A percentile compares a stretch with the other conserved stretches of the same genome.
Conservation (phyloP, 2,113 vertebrate species). For the Origma solitaria region DNA sequence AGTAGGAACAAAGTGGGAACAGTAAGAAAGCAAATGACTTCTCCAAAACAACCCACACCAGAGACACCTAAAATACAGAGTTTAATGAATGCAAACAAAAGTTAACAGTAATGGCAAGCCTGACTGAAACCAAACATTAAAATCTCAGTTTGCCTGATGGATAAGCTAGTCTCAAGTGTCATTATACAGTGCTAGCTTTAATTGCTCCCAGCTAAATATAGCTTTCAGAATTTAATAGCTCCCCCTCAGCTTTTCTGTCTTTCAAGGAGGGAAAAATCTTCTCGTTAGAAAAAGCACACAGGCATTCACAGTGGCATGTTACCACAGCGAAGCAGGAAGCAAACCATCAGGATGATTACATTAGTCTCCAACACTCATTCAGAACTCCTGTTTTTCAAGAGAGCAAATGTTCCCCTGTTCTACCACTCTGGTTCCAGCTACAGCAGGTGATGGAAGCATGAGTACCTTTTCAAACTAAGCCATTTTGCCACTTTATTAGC, state of each 20-base stretch:
- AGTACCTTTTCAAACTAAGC: neutral
- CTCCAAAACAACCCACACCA: neutral
- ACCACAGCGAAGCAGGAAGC: neutral
- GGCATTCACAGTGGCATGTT: neutral
- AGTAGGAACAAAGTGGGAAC: neutral
- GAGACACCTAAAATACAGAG: neutral
- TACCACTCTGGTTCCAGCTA: neutral
- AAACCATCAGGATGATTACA: neutral
- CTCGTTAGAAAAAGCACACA: neutral
- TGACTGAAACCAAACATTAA: neutral
- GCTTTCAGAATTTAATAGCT: conserved; percentile 5
- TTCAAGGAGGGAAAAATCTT: neutral
- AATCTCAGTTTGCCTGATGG: neutral
- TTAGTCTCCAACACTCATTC: neutral
- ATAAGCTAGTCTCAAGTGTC: neutral
- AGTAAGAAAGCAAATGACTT: neutral
- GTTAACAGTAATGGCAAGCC: neutral
- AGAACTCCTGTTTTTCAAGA: neutral
- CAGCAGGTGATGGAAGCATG: neutral
- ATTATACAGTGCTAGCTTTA: neutral
- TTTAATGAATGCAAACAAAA: neutral
- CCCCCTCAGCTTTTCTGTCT: neutral
- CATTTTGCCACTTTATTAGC: neutral
- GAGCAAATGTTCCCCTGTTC: neutral
- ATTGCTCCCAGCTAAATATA: conserved; percentile 12